Conservation (phyloP, 1,140 invertebrate species). For the Periplaneta americana region DNA sequence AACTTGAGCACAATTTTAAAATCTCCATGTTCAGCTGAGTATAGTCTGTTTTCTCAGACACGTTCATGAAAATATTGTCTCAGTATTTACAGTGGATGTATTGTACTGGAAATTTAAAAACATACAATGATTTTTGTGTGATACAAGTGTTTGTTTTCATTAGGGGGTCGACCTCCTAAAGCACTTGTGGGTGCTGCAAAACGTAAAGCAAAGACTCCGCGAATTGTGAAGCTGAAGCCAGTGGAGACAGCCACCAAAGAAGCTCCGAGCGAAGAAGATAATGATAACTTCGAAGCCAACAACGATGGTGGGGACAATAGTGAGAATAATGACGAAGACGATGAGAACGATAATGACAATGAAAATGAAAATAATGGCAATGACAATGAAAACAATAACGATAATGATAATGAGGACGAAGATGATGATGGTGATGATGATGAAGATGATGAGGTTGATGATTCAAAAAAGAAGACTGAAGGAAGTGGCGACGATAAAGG, state of each 20-base stretch:
- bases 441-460: conserved; percentile 3
- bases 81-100: too few species aligned
- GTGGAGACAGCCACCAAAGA: background rate
- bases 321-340: background rate
- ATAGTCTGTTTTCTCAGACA: too few species aligned
- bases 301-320: background rate
- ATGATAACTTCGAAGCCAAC: background rate
- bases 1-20: too few species aligned
- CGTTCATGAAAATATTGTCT: too few species aligned
- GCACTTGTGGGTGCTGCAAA: conserved; percentile 14
- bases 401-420: background rate
- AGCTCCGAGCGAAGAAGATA: background rate
- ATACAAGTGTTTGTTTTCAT: too few species aligned
- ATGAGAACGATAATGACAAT: background rate
- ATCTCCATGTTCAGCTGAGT: too few species aligned
- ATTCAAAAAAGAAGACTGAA: background rate
- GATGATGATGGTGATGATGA: background rate
- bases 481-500: background rate
- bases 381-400: background rate
- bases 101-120: too few species aligned
- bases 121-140: too few species aligned
- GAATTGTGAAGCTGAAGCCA: conserved; percentile 8
- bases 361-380: background rate
- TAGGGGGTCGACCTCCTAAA: conserved; percentile 11
- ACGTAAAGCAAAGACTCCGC: conserved; percentile 12